Evolutionary conservation across 1,140 invertebrate species (phyloP), one percentile per base, ranked within the genome.

Genomic region (Platyscapa corneri): DNA sequence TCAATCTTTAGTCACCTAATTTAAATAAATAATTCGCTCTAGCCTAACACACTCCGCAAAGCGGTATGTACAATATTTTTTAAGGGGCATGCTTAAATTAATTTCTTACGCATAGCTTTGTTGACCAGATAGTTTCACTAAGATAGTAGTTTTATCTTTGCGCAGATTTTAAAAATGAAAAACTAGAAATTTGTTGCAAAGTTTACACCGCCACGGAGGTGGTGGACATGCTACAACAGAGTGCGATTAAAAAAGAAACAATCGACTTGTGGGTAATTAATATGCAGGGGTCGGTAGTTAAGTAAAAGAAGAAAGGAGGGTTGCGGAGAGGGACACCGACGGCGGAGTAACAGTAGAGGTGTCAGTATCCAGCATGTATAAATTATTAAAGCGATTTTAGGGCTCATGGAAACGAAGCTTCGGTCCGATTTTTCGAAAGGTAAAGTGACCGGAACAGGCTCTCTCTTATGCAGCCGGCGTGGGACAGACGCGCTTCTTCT

Each of bases 371-470:
- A 67, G 85, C 32, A 76, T 72, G 85, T 81, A 87, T 89, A 88
- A 91, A 90, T 90, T 86, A 87, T 80, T n/a, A 82, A 85, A 87
- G 65, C 88, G 88, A 91, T 90, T 91, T 89, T 77, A 90, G 88
- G 89, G 88, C 90, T 88, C 88, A 90, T 91, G 87, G 87, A 85
- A 87, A 89, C 85, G 87, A 88, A 86, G 85, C 56, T 78, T 83
- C 78, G 20, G 82, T 46, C 42, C 42, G 12, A 46, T 46, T 46
- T 46, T 46, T 46, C 42, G 42, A 46, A 46, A 46, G 42, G 42
- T 46, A 46, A 46, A 46, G 12, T 46, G 42, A 46, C 42, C 42
- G 42, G 5, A 12, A 46, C 6, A 46, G 42, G 12, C 34, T 1
- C 30, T 65, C 82, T 87, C 86, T 82, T 87, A 87, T 85, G 80